Evolutionary conservation across 2,113 vertebrate genomes (phyloP).

Genomic region (Pteropus alecto): DNA sequence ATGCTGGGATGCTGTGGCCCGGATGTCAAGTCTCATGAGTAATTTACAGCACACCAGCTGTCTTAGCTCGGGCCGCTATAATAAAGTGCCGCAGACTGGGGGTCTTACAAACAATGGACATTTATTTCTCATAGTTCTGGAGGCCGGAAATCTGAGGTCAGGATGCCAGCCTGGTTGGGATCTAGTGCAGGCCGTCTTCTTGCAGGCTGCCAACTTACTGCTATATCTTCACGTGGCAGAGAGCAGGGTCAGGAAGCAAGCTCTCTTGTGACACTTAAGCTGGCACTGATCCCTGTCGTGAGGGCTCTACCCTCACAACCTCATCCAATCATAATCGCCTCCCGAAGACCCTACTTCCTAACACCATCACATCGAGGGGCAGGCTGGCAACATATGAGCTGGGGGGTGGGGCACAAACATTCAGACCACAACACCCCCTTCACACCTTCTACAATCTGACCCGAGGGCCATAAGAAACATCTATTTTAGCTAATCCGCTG

Average conservation of each 20-base stretch:
- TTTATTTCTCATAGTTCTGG: neutral
- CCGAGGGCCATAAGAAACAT: neutral
- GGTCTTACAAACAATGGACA: neutral
- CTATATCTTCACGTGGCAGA: neutral
- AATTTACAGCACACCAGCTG: neutral
- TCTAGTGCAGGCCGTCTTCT: neutral
- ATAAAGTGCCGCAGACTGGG: neutral
- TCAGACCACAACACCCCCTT: neutral
- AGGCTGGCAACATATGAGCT: neutral
- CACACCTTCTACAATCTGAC: neutral
- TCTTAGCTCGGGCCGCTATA: neutral
- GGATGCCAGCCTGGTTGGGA: neutral
- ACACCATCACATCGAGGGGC: neutral
- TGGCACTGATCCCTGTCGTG: neutral
- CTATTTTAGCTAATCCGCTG: neutral
- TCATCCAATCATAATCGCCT: neutral
- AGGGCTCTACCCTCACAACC: neutral
- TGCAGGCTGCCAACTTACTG: neutral
- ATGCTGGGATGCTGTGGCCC: neutral
- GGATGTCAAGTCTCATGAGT: neutral
- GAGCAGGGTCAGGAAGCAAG: neutral
- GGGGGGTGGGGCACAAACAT: neutral
- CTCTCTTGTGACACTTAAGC: neutral
- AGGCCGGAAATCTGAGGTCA: neutral
- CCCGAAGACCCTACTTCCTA: neutral